phyloP scores from a whole-genome alignment of 2,113 vertebrate species.

The Corythoichthys haematopterus region DNA sequence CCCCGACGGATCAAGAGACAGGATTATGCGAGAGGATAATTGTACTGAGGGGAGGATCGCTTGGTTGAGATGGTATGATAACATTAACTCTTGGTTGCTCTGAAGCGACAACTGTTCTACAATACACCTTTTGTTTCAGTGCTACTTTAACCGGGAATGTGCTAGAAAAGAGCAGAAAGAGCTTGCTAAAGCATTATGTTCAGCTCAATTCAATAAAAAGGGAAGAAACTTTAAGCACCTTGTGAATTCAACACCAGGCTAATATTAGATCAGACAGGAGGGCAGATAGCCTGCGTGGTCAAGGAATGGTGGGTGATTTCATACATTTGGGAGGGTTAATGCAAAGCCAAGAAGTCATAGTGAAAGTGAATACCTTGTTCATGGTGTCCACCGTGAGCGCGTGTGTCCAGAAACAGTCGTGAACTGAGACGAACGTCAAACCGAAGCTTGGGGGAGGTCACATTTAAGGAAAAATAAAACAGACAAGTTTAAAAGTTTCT shows the following conservation, averaged over 20 bases:
- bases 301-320: not conserved
- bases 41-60: constrained; percentile 26
- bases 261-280: not conserved
- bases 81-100: constrained; percentile 23
- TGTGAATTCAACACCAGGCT: not conserved
- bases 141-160: constrained; percentile 10
- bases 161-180: not conserved
- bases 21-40: constrained; percentile 31
- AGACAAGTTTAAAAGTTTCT: not conserved
- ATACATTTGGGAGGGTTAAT: not conserved
- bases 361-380: constrained; percentile 80
- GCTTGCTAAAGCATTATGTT: not conserved
- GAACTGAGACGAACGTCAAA: constrained; percentile 91
- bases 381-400: constrained; percentile 82
- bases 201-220: not conserved
- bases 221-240: not conserved
- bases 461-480: not conserved
- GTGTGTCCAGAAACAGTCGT: constrained; percentile 97
- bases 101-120: constrained; percentile 10
- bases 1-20: constrained; percentile 17
- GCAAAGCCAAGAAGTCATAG: not conserved
- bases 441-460: constrained; percentile 71
- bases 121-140: constrained; percentile 2
- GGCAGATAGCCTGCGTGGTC: constrained; percentile 3
- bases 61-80: constrained; percentile 31